A percentile compares a stretch with the other conserved stretches of the same genome.
phyloP scores from a whole-genome alignment of 53 echinoderm and acorn worm species.

The Actinopyga echinites region DNA sequence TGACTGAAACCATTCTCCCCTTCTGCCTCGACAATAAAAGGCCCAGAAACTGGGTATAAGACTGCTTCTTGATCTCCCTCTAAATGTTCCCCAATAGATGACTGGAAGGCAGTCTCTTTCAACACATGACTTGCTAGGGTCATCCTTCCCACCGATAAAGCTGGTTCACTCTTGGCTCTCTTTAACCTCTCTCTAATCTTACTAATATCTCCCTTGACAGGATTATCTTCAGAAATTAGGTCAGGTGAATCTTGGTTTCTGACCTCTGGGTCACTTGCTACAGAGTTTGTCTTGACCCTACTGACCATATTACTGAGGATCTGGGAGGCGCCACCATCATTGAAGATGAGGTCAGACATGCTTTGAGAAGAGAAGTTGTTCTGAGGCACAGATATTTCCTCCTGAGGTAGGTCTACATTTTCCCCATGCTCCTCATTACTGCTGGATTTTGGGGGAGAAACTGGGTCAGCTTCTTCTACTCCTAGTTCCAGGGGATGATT shows the following conservation, averaged over 20 bases:
- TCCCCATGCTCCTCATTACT: conserved; percentile 18
- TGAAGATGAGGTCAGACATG: conserved; percentile 77
- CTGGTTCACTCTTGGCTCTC: conserved; percentile 26
- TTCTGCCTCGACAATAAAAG: not conserved
- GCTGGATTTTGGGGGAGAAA: not conserved
- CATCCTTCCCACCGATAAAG: conserved; percentile 6
- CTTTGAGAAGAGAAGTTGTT: conserved; percentile 36
- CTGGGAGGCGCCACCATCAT: conserved; percentile 73
- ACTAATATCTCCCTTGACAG: conserved; percentile 24
- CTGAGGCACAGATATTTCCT: not conserved
- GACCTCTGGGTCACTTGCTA: not conserved
- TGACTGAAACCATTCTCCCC: not conserved
- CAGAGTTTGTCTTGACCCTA: conserved; percentile 58
- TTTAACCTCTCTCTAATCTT: conserved; percentile 5
- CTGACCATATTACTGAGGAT: conserved; percentile 82
- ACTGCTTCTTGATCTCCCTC: not conserved
- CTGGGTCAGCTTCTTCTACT: conserved; percentile 24
- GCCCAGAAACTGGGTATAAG: not conserved
- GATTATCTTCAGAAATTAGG: conserved; percentile 2
- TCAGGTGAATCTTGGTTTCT: not conserved
- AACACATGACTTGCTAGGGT: conserved; percentile 2
- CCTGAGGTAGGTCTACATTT: conserved; percentile 12
- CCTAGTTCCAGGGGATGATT: not conserved
- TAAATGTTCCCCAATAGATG: not conserved
- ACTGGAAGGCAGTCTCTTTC: not conserved